Evolutionary conservation across 2,888 invertebrate genomes (phyloP).

Genomic region (Salticus scenicus): DNA sequence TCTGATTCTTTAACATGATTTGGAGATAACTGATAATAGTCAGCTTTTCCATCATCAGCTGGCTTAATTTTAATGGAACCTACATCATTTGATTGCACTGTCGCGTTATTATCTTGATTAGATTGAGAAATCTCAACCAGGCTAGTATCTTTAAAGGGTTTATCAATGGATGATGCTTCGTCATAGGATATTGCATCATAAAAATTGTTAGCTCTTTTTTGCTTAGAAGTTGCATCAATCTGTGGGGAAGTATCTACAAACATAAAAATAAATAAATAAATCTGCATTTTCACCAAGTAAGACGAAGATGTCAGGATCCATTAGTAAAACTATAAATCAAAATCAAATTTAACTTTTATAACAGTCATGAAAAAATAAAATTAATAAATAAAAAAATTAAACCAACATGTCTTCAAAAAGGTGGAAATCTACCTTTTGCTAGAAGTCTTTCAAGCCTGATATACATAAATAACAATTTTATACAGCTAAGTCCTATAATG

Average conservation of each 20-base stretch:
- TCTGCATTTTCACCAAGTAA: too few species aligned
- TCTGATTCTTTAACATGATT: constrained; percentile 45
- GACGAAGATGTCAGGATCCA: too few species aligned
- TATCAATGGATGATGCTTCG: not conserved
- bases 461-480: too few species aligned
- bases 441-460: too few species aligned
- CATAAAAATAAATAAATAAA: not conserved
- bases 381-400: too few species aligned
- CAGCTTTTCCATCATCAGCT: constrained; percentile 67
- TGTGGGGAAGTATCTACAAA: not conserved
- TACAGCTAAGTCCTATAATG: too few species aligned
- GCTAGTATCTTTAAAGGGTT: constrained; percentile 28
- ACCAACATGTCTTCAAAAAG: too few species aligned
- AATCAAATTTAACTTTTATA: too few species aligned
- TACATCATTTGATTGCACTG: not conserved
- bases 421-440: too few species aligned
- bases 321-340: too few species aligned
- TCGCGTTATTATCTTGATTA: constrained; percentile 22
- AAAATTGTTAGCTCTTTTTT: constrained; percentile 27
- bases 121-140: constrained; percentile 19
- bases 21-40: constrained; percentile 62
- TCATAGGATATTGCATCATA: constrained; percentile 40
- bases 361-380: too few species aligned
- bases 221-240: not conserved
- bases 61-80: constrained; percentile 22